Evolutionary conservation across 2,888 invertebrate species (phyloP), one percentile per base, ranked within the genome.

Genomic region (Vannuccia rotundouncinata): DNA sequence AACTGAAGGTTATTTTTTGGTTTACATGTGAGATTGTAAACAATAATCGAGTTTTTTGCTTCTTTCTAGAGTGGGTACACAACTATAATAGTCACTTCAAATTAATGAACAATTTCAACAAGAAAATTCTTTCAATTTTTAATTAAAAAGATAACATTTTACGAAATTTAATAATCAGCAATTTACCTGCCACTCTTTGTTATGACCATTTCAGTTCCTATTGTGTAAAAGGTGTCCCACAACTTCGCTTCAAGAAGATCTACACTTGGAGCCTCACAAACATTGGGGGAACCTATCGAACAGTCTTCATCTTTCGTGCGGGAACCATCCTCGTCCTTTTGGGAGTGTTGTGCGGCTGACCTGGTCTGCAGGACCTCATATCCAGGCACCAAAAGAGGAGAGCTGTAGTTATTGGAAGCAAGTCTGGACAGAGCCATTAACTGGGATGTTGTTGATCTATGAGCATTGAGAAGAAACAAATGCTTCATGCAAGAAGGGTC

Each of bases 131-230:
- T n/a, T n/a, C n/a, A n/a, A n/a, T n/a, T n/a, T n/a, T n/a, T n/a
- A n/a, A n/a, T n/a, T n/a, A n/a, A n/a, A n/a, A n/a, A n/a, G n/a
- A n/a, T n/a, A n/a, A n/a, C n/a, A n/a, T n/a, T n/a, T n/a, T n/a
- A n/a, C n/a, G n/a, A n/a, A n/a, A n/a, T n/a, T n/a, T n/a, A n/a
- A n/a, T n/a, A n/a, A n/a, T n/a, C n/a, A n/a, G n/a, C n/a, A n/a
- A n/a, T 45, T 92, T 91, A 97, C 97, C 97, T 93, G 91, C 97
- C 97, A 89, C 95, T 95, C 89, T 98, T 98, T 86, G 97, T 98
- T 91, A 98, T 98, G 90, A 98, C 98, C 98, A 98, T 98, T 91
- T 98, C 98, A 86, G 98, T 98, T 88, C 97, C 97, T 85, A 96
- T 92, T 89, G 94, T 94, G 90, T 97, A 95, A 89, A 98, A 98